Percentiles rank a stretch among this genome's conserved stretches.
Conservation (phyloP, 2,888 invertebrate species). For the Vesta saturnalis region DNA sequence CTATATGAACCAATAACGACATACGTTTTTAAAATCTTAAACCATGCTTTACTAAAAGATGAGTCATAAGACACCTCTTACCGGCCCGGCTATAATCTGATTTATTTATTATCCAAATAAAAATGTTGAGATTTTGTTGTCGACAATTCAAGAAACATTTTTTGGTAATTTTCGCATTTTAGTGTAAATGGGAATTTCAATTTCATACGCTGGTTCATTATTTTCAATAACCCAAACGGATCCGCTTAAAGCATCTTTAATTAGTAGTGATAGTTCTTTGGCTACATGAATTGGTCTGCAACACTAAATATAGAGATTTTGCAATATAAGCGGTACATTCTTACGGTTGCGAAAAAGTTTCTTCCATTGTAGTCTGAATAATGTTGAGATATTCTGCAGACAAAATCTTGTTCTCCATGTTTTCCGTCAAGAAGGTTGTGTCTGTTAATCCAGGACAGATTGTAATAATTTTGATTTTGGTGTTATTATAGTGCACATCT, state of each 20-base stretch:
- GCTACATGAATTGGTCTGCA: constrained; percentile 66
- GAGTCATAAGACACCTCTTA: too few relatives aligned
- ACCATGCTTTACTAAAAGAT: too few relatives aligned
- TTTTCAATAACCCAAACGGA: constrained; percentile 74
- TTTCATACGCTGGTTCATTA: constrained; percentile 61
- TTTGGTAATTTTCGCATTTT: too few relatives aligned
- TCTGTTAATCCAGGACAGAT: constrained; percentile 42
- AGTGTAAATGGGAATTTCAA: constrained; percentile 1
- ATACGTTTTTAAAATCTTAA: too few relatives aligned
- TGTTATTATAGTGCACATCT: constrained; percentile 29
- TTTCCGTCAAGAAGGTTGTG: background rate
- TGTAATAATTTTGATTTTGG: constrained; percentile 40
- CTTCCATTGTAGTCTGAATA: background rate
- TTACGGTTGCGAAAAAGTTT: background rate
- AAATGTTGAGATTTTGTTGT: too few relatives aligned
- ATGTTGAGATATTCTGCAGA: background rate
- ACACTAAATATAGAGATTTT: too few relatives aligned
- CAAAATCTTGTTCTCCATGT: background rate
- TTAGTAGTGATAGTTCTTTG: constrained; percentile 67
- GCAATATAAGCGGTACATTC: background rate
- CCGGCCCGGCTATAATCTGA: too few relatives aligned
- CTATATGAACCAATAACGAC: too few relatives aligned
- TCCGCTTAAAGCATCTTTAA: constrained; percentile 70
- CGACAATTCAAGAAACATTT: too few relatives aligned
- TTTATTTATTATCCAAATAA: too few relatives aligned